These are phyloP conservation scores for Numida meleagris DNA, from an alignment of 2,113 vertebrate species.

Conservation along the genomic window DNA sequence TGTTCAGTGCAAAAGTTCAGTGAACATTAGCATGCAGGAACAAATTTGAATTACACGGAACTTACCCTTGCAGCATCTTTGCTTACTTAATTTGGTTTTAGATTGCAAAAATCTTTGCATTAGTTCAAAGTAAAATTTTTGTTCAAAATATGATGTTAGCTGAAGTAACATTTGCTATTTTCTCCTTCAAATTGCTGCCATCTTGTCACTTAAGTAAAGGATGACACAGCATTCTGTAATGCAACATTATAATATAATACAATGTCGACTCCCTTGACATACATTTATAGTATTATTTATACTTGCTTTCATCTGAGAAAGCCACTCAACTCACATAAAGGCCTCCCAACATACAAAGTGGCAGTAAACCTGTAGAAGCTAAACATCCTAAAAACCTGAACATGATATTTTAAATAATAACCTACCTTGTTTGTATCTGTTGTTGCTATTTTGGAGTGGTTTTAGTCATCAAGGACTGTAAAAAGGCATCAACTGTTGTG, in stretches of 20 bases:
- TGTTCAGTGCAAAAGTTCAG: conserved; percentile 13
- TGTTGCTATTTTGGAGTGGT: background rate
- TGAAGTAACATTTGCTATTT: background rate
- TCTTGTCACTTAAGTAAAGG: conserved; percentile 36
- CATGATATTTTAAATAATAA: background rate
- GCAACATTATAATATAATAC: background rate
- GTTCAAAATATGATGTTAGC: background rate
- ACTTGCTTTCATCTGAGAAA: background rate
- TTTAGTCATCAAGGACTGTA: background rate
- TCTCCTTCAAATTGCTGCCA: background rate
- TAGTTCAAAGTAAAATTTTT: background rate
- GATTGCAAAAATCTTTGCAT: background rate
- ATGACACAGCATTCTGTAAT: background rate
- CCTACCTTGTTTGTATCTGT: background rate
- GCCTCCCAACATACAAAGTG: background rate
- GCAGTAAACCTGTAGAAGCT: background rate
- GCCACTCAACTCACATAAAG: background rate
- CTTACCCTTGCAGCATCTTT: background rate
- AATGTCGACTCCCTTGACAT: background rate
- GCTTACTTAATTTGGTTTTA: background rate
- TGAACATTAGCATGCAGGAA: background rate
- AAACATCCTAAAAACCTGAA: background rate
- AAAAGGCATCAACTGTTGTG: background rate
- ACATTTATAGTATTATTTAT: background rate
- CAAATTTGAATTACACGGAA: background rate